Evolutionary conservation across 2,113 vertebrate genomes (phyloP).

Genomic region (Neotoma lepida): DNA sequence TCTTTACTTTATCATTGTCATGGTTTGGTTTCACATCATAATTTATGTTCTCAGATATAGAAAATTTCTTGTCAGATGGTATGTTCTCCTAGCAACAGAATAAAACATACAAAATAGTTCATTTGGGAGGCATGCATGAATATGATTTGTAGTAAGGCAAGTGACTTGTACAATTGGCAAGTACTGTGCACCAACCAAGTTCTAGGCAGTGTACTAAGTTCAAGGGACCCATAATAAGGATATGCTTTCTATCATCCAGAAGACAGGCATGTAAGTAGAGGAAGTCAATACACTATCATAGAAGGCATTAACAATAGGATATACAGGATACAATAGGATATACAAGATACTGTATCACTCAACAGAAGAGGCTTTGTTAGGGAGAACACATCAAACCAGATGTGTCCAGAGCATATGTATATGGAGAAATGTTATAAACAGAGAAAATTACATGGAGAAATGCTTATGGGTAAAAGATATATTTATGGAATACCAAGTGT

Average conservation of each 20-base stretch:
- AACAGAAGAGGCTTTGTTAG: not conserved
- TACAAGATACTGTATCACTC: not conserved
- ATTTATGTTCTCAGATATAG: not conserved
- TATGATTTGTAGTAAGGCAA: not conserved
- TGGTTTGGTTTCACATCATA: constrained; percentile 21
- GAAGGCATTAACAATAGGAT: not conserved
- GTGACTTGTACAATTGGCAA: not conserved
- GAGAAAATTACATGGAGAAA: not conserved
- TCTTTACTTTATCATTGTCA: constrained; percentile 48
- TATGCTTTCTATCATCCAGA: not conserved
- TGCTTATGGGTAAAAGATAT: not conserved
- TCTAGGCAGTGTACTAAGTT: not conserved
- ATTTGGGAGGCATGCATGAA: not conserved
- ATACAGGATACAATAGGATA: not conserved
- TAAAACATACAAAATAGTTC: constrained; percentile 18
- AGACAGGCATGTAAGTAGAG: not conserved
- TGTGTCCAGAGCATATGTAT: not conserved
- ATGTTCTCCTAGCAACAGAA: not conserved
- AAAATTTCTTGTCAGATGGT: constrained; percentile 6
- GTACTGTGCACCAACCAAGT: not conserved
- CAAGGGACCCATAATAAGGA: not conserved
- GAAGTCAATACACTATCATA: not conserved
- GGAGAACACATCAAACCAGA: not conserved
- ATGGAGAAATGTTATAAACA: not conserved
- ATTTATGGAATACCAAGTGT: not conserved